Evolutionary conservation across 2,113 vertebrate species (phyloP).

Genomic region (Sander vitreus): DNA sequence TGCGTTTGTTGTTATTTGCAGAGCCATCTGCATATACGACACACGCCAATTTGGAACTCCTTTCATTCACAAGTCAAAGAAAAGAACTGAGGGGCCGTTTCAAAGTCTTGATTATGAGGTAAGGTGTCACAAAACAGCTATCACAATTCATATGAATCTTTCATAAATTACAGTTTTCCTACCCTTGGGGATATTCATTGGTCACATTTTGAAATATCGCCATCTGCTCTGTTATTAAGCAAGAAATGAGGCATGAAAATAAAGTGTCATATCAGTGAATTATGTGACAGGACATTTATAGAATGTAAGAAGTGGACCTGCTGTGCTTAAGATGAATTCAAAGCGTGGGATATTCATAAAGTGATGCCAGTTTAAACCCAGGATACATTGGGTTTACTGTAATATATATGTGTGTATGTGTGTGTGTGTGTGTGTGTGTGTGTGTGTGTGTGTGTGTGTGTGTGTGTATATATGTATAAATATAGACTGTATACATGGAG

Average conservation of each 20-base stretch:
- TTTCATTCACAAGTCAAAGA: slow-evolving; percentile 15
- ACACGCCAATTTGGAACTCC: slow-evolving; percentile 6
- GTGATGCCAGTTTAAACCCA: slow-evolving; percentile 16
- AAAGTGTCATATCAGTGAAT: slow-evolving; percentile 25
- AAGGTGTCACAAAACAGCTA: slow-evolving; percentile 5
- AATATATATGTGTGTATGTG: slow-evolving; percentile 31
- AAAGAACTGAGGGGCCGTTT: slow-evolving; percentile 19
- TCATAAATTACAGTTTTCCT: neutral
- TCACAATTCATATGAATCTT: neutral
- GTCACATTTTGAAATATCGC: slow-evolving; percentile 9
- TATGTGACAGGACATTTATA: slow-evolving; percentile 35
- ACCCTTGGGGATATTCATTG: neutral
- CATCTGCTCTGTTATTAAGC: slow-evolving; percentile 29
- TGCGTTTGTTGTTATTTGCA: slow-evolving; percentile 68
- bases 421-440: too few species aligned
- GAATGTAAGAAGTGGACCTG: neutral
- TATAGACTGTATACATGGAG: slow-evolving; percentile 15
- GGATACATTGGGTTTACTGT: slow-evolving; percentile 24
- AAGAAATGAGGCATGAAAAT: slow-evolving; percentile 33
- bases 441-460: too few species aligned
- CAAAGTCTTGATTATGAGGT: slow-evolving; percentile 45
- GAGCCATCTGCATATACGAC: slow-evolving; percentile 11
- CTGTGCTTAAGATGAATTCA: slow-evolving; percentile 22
- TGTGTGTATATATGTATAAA: slow-evolving; percentile 9
- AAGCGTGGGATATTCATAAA: slow-evolving; percentile 15